Evolutionary conservation across 2,888 invertebrate genomes (phyloP), one percentile per base, ranked within the genome.

Genomic region (Dexiosoma caninum): DNA sequence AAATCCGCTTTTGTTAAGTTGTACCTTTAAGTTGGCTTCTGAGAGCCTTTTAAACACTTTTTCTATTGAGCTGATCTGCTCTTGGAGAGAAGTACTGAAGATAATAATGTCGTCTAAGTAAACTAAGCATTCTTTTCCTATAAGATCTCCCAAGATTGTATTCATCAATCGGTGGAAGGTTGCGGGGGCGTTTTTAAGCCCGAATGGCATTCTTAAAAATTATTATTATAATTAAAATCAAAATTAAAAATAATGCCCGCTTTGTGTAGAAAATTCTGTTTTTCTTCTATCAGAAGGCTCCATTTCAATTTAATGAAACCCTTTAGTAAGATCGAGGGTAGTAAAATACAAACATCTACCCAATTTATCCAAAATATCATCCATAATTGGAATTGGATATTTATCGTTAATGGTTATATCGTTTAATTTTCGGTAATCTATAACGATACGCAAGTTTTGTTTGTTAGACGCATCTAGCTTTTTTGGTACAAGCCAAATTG

Each of bases 121-220:
- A 0, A 44, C 44, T 10, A 19, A 9, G 19, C 44, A 44, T 3
- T 19, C 19, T 10, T 9, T 44, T 5, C n/a, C n/a, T 19, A 44
- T 4, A 2, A 27, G 49, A 0, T 19, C 44, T 49, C 19, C 66
- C 35, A 59, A n/a, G 10, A 9, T 37, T 9, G 46, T 51, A 23
- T 83, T 82, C 60, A 83, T 83, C 9, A 77, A 21, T 2, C 81
- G 40, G 71, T 83, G 81, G 16, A 84, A 83, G 0, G 83, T 83
- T 2, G 83, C 77, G 30, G 83, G 78, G n/a, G 82, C 81, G 0
- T 16, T 44, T 12, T 44, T 44, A 1, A 44, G 9, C 7, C 42
- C 42, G 2, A 44, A 44, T 9, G 82, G 79, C 83, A 83, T 83
- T 42, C 83, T 32, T 1, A 74, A 8, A 32, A 67, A 84, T 35